Percentiles rank a stretch among this genome's conserved stretches.
Evolutionary conservation across 2,113 vertebrate species (phyloP).

Genomic region (Suncus etruscus): DNA sequence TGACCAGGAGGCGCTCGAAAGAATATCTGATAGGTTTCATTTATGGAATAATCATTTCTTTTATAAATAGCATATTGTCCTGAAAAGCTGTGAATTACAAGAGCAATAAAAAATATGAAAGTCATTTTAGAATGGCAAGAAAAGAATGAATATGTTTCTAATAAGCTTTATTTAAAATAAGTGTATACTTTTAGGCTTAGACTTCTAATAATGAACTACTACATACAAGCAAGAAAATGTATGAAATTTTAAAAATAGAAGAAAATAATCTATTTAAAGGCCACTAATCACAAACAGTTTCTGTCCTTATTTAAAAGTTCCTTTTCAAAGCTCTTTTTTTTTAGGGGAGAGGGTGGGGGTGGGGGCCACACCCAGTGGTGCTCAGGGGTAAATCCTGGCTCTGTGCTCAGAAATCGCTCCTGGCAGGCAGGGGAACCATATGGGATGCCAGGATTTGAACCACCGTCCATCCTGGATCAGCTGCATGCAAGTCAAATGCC

Average conservation of each 20-base stretch:
- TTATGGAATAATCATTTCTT: constrained; percentile 59
- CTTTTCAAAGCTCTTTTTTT: not conserved
- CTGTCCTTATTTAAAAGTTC: not conserved
- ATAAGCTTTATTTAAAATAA: not conserved
- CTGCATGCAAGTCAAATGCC: no score
- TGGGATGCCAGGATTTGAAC: no score
- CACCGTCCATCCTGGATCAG: no score
- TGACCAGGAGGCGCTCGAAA: constrained; percentile 82
- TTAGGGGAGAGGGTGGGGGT: no score
- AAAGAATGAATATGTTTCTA: not conserved
- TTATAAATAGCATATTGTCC: constrained; percentile 80
- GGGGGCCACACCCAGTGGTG: no score
- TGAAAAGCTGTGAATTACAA: constrained; percentile 86
- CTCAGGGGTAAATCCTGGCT: no score
- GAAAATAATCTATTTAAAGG: not conserved
- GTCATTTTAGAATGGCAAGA: constrained; percentile 26
- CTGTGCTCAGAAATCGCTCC: no score
- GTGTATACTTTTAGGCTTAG: not conserved
- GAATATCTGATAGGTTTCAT: constrained; percentile 74
- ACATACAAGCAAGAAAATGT: not conserved
- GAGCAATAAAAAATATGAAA: constrained; percentile 40
- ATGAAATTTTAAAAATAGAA: not conserved
- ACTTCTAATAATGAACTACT: not conserved
- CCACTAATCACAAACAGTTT: not conserved
- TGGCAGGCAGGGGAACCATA: no score